These are phyloP conservation scores for Acanthoscelides obtectus DNA, from an alignment of 2,888 invertebrate species.

Conservation along the genomic window DNA sequence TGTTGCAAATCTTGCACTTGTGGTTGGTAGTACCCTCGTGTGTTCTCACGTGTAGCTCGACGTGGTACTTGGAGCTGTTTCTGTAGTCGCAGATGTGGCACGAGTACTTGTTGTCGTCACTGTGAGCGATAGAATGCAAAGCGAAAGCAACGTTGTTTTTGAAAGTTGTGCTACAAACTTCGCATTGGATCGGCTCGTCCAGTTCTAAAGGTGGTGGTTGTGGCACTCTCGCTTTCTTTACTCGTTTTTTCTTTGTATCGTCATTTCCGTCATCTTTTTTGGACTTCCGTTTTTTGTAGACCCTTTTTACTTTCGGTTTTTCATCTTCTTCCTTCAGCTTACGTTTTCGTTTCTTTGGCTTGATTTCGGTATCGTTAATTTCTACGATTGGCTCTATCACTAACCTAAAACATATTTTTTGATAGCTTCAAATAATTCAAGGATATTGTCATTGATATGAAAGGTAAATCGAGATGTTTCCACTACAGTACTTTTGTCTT, in stretches of 20 bases:
- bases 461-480: too few species aligned
- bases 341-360: background rate
- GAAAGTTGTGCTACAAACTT: slow-evolving; percentile 36
- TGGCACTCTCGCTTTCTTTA: slow-evolving; percentile 5
- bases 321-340: slow-evolving; percentile 16
- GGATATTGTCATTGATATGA: too few species aligned
- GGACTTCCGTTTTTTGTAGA: background rate
- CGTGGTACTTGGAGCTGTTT: slow-evolving; percentile 36
- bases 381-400: background rate
- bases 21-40: slow-evolving; percentile 47
- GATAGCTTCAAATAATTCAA: too few species aligned
- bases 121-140: slow-evolving; percentile 36
- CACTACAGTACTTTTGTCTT: too few species aligned
- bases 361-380: background rate
- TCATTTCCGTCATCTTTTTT: slow-evolving; percentile 5
- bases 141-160: slow-evolving; percentile 36
- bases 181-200: slow-evolving; percentile 40
- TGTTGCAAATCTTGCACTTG: slow-evolving; percentile 47
- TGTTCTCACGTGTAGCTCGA: slow-evolving; percentile 43
- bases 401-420: background rate
- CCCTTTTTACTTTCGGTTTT: slow-evolving; percentile 3
- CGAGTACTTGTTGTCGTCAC: slow-evolving; percentile 33
- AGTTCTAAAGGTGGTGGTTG: slow-evolving; percentile 27
- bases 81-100: slow-evolving; percentile 38
- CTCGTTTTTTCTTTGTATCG: slow-evolving; percentile 7